Evolutionary conservation across 1,140 invertebrate genomes (phyloP), one percentile per base, ranked within the genome.

Genomic region (Dysdera silvatica): DNA sequence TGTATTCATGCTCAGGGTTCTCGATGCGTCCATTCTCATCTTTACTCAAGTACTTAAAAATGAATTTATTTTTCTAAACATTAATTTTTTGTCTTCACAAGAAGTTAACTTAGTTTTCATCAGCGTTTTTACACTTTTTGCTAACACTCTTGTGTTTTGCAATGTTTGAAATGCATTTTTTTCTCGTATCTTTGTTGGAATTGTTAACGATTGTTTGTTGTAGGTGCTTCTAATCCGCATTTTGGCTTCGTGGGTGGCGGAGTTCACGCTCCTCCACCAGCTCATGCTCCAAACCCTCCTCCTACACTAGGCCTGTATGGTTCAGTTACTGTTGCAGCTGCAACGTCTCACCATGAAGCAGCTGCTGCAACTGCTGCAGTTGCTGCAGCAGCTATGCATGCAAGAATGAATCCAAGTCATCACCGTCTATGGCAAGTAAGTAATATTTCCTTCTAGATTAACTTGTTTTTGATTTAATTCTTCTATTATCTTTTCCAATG

Each of bases 371-470:
- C 51, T 52, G 10, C 33, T 53, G 40, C 16, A 10, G 51, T 29
- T 26, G 49, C 37, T 31, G 49, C 43, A 54, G 23, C 49, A 57
- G 61, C 57, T 66, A 54, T 47, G 40, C 18, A 26, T 65, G 26
- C 80, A 31, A 82, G 85, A 65, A 83, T 87, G 45, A 83, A 87
- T 78, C 81, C 85, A 28, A 77, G 86, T 8, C 85, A 87, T 72
- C 85, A 87, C 70, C 79, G 84, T 66, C 73, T 88, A 23, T 87
- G 85, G 85, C 79, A 85, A 56, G 79, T 60, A 59, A 18, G 61
- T 29, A 16, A n/a, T n/a, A n/a, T n/a, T n/a, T n/a, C n/a, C n/a
- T n/a, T n/a, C n/a, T n/a, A n/a, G n/a, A n/a, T n/a, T n/a, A n/a
- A n/a, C n/a, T n/a, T n/a, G n/a, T n/a, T n/a, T n/a, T n/a, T n/a